Evolutionary conservation across 2,888 invertebrate species (phyloP), one percentile per base, ranked within the genome.

Genomic region (Caenorhabditis sp.): DNA sequence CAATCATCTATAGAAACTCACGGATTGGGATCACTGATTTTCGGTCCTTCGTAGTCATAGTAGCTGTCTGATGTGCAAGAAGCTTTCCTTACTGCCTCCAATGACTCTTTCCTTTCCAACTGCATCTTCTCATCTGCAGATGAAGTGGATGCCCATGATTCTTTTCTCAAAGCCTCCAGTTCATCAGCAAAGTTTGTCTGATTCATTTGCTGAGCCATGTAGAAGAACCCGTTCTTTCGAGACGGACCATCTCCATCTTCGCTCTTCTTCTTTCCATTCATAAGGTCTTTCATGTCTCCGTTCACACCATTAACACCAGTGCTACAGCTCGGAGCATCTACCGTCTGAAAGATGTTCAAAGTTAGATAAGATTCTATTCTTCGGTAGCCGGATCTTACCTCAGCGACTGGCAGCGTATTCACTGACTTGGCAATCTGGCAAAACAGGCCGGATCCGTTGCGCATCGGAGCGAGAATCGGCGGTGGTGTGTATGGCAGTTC

Each of bases 391-490:
- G 11, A n/a, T 20, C 40, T 37, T 56, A 62, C 62, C 28, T 74
- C 65, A 3, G 62, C 20, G n/a, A 40, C 18, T 47, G 62, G 55
- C 20, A 64, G 18, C n/a, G 56, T 56, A n/a, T 40, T 51, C 9
- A 67, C 70, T 18, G 80, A 58, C 53, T 87, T 87, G 64, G 79
- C 82, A 26, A 86, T 86, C 35, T 81, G 92, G 92, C 94, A 94
- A 91, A 95, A 96, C 2, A 98, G 93, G 0, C 98, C 98, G 0
- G 95, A 94, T 0, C 97, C 97, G 85, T 95, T 95, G 83, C 98
- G 94, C 79, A 96, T 95, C 0, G 98, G 98, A 91, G 96, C 96
- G 69, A 98, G 93, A 91, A 98, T 96, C 0, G 98, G 98, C 32
- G 96, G 95, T 15, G 98, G 97, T 0, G 97, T 98, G 92, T 96